phyloP scores from a whole-genome alignment of 1,140 invertebrate genomes.

The Drosophila prosaltans region DNA sequence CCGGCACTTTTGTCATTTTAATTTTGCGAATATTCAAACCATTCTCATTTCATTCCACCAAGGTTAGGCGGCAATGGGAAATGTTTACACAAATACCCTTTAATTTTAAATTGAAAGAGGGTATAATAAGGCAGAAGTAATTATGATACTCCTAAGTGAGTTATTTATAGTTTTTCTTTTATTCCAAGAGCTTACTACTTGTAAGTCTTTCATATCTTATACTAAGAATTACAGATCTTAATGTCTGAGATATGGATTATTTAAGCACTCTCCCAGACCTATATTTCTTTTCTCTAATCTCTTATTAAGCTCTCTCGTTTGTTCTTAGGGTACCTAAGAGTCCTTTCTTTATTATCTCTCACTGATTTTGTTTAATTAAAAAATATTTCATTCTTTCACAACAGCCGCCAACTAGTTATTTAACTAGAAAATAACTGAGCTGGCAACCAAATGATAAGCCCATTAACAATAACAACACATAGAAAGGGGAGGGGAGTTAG shows the following conservation, averaged over 20 bases:
- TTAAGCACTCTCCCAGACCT: too few relatives aligned
- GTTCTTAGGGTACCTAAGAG: neutral
- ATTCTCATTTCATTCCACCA: conserved; percentile 63
- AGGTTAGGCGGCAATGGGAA: conserved; percentile 62
- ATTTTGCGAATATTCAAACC: conserved; percentile 72
- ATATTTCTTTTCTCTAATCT: too few relatives aligned
- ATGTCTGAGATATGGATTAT: too few relatives aligned
- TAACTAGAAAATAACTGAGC: neutral
- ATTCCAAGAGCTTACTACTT: too few relatives aligned
- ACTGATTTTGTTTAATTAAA: conserved; percentile 63
- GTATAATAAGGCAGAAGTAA: neutral
- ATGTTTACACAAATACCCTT: conserved; percentile 29
- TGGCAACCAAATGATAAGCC: conserved; percentile 6
- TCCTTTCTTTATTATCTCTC: neutral
- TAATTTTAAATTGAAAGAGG: neutral
- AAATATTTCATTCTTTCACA: conserved; percentile 46
- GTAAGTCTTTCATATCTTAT: too few relatives aligned
- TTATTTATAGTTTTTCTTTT: too few relatives aligned
- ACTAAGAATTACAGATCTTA: too few relatives aligned
- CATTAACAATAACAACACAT: neutral
- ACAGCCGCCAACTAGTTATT: conserved; percentile 23
- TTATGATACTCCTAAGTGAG: too few relatives aligned
- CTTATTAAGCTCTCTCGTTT: too few relatives aligned
- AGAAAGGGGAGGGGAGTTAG: neutral
- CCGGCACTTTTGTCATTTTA: conserved; percentile 78